Evolutionary conservation across 2,888 invertebrate genomes (phyloP).

Genomic region (Aphidoletes aphidimyza): DNA sequence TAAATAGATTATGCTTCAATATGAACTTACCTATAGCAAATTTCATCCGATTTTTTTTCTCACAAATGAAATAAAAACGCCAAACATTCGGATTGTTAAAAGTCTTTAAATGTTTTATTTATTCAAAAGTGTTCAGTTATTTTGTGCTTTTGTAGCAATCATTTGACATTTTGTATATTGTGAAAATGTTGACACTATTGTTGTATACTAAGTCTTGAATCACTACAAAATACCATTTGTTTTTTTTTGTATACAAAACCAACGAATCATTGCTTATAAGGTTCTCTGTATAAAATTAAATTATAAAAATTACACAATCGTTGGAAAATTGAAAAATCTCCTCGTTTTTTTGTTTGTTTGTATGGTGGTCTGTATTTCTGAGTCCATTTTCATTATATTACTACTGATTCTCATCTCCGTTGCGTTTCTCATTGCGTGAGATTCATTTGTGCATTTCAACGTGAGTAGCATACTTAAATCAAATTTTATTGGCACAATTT

Average conservation of each 20-base stretch:
- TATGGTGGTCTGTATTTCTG: no score
- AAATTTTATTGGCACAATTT: not conserved
- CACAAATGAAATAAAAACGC: not conserved
- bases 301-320: not conserved
- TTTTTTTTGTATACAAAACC: no score
- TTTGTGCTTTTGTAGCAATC: conserved; percentile 8
- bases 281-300: not conserved
- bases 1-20: no score
- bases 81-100: not conserved
- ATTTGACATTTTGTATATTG: not conserved
- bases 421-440: no score
- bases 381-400: not conserved
- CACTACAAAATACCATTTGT: not conserved
- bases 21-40: no score
- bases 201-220: not conserved
- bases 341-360: no score
- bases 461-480: no score
- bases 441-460: no score
- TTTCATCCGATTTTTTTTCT: no score
- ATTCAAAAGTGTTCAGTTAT: conserved; percentile 12
- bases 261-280: no score
- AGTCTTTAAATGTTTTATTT: conserved; percentile 30
- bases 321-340: not conserved
- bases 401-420: no score
- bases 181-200: not conserved